Conservation (phyloP, 1,140 invertebrate genomes). For the Xylocopa sonorina region DNA sequence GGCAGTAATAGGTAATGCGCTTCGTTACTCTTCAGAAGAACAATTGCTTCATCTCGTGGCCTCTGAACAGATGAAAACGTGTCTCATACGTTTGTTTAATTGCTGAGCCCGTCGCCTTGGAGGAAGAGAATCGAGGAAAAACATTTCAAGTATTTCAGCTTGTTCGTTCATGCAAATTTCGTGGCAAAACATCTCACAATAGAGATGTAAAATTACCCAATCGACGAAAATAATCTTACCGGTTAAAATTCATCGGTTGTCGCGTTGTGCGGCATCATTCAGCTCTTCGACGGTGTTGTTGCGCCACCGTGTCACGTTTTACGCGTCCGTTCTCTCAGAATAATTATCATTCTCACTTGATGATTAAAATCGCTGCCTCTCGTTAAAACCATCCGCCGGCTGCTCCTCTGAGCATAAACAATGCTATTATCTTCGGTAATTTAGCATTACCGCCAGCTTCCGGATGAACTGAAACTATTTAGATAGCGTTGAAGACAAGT, state of each 20-base stretch:
- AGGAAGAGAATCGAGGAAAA: no score
- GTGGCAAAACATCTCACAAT: not conserved
- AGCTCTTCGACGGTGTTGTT: not conserved
- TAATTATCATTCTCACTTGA: not conserved
- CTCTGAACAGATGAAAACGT: not conserved
- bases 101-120: no score
- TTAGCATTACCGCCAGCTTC: no score
- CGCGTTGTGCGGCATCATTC: not conserved
- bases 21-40: not conserved
- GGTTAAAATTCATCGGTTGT: slow-evolving; percentile 8
- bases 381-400: not conserved
- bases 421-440: not conserved
- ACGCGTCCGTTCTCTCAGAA: not conserved
- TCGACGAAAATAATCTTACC: slow-evolving; percentile 5
- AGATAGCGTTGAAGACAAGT: no score
- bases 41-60: not conserved
- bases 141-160: not conserved
- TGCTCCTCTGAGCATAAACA: not conserved
- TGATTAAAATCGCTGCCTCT: not conserved
- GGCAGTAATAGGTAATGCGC: no score
- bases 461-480: no score
- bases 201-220: not conserved
- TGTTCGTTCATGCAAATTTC: not conserved
- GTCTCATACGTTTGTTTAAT: not conserved
- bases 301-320: not conserved